These are phyloP conservation scores for Pseudorasbora parva DNA, from an alignment of 2,113 vertebrate species.

Conservation along the genomic window DNA sequence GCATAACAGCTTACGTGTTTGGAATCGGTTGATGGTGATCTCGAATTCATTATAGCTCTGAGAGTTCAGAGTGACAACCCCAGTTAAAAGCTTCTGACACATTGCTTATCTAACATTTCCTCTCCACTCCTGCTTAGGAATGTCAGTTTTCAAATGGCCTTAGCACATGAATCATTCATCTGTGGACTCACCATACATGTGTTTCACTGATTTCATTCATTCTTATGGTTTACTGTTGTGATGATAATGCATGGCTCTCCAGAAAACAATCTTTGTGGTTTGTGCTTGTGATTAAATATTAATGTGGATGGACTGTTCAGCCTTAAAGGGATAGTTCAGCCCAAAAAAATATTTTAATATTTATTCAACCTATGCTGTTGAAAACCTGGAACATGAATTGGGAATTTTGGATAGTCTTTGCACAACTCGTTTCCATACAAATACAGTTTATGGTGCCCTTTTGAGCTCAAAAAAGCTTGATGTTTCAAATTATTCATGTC, in stretches of 20 bases:
- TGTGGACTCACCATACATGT: background rate
- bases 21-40: background rate
- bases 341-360: background rate
- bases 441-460: background rate
- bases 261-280: slow-evolving; percentile 35
- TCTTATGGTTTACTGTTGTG: slow-evolving; percentile 8
- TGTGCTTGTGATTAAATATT: slow-evolving; percentile 38
- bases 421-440: background rate
- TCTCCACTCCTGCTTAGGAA: background rate
- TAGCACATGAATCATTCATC: slow-evolving; percentile 17
- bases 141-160: slow-evolving; percentile 10
- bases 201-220: slow-evolving; percentile 10
- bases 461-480: background rate
- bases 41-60: background rate
- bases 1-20: background rate
- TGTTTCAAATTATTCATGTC: background rate
- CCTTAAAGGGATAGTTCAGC: background rate
- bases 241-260: slow-evolving; percentile 40
- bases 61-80: slow-evolving; percentile 13
- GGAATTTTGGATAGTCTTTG: background rate
- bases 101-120: background rate
- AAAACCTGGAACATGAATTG: background rate
- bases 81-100: slow-evolving; percentile 16
- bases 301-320: slow-evolving; percentile 12
- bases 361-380: background rate